Evolutionary conservation across 2,113 vertebrate genomes (phyloP).

Genomic region (Pseudonaja textilis): DNA sequence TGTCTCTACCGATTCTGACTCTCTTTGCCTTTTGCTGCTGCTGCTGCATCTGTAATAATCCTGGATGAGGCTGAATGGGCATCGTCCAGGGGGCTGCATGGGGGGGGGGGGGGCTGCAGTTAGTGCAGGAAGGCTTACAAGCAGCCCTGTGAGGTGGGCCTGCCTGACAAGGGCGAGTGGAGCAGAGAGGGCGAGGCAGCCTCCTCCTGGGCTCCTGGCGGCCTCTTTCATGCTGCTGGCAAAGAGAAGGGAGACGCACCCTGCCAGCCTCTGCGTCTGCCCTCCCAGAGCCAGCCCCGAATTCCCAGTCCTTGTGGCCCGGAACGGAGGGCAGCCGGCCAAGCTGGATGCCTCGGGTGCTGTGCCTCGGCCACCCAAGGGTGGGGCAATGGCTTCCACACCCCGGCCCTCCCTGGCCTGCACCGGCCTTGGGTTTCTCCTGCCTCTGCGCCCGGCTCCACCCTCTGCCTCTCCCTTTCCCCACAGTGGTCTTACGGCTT

Average conservation of each 20-base stretch:
- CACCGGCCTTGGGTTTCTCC: not conserved
- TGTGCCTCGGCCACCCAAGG: not conserved
- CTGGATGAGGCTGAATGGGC: not conserved
- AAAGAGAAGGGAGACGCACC: not conserved
- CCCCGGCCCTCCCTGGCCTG: not conserved
- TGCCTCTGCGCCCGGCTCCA: not conserved
- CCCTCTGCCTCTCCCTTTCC: not conserved
- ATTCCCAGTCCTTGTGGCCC: not conserved
- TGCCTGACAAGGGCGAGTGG: not conserved
- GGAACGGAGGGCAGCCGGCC: not conserved
- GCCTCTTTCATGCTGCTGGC: not conserved
- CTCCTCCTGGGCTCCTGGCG: not conserved
- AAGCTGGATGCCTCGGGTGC: not conserved
- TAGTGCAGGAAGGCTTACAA: not conserved
- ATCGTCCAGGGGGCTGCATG: not conserved
- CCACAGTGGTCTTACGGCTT: conserved; percentile 97
- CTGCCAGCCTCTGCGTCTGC: not conserved
- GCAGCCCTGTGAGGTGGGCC: not conserved
- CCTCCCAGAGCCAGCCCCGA: not conserved
- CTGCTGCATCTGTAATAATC: not conserved
- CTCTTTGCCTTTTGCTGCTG: not conserved
- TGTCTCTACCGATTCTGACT: not conserved
- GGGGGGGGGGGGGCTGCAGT: not conserved
- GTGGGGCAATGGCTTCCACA: not conserved
- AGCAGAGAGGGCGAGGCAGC: not conserved